These are phyloP conservation scores for Pedetes capensis DNA, from an alignment of 2,113 vertebrate genomes.

Conservation along the genomic window DNA sequence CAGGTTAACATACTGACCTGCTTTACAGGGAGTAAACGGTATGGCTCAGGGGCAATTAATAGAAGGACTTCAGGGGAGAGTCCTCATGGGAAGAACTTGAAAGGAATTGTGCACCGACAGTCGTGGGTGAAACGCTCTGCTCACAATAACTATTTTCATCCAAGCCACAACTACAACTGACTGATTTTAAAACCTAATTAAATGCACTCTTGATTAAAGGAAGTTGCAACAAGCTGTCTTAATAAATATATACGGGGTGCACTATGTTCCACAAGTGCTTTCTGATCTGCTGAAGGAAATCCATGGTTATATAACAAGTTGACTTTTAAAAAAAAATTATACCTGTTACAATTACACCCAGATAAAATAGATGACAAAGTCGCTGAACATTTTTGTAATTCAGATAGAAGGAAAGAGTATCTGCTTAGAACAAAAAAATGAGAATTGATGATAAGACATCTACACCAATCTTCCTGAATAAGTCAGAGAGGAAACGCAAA, in stretches of 20 bases:
- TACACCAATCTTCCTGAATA: constrained; percentile 10
- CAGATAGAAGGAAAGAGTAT: constrained; percentile 33
- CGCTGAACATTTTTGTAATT: constrained; percentile 19
- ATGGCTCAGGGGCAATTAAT: background rate
- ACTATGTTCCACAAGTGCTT: background rate
- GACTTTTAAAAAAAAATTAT: constrained; percentile 37
- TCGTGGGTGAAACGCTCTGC: background rate
- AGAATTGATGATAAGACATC: background rate
- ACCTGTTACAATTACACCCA: constrained; percentile 22
- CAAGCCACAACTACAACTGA: background rate
- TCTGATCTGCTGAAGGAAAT: constrained; percentile 1
- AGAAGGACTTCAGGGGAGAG: background rate
- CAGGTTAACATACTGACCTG: constrained; percentile 14
- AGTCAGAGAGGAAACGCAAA: constrained; percentile 18
- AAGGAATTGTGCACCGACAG: background rate
- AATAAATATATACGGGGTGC: background rate
- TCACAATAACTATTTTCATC: background rate
- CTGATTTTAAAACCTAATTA: background rate
- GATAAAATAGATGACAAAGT: constrained; percentile 49
- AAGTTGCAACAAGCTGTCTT: background rate
- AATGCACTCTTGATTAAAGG: constrained; percentile 25
- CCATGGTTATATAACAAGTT: constrained; percentile 52
- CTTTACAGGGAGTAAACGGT: constrained; percentile 28
- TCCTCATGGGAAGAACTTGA: background rate
- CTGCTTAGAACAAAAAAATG: background rate